Evolutionary conservation across 2,113 vertebrate genomes (phyloP), one percentile per base, ranked within the genome.

Genomic region (Phalacrocorax aristotelis): DNA sequence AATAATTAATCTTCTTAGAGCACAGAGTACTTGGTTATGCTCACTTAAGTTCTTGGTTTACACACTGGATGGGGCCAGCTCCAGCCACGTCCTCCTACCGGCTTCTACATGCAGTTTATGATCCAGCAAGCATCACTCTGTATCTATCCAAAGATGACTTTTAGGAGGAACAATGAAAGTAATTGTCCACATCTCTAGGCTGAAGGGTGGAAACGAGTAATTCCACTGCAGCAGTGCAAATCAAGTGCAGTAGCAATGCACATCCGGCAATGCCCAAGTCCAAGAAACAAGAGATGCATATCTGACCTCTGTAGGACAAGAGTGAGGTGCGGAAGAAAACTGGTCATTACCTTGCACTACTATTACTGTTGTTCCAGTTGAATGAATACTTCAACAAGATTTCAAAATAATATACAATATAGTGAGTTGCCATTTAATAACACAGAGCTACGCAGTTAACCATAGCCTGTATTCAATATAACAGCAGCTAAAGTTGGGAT

Each of bases 231-330:
- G 26, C 34, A 61, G 17, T 42, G 38, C 19, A 42, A 64, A 42
- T 38, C 27, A 55, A 85, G 22, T 29, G 48, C n/a, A 68, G 42
- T 3, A 85, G 14, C 38, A 85, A 54, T 36, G 12, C 7, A 48
- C 0, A 2, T 48, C 62, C 11, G 2, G 19, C 9, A 75, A 2
- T 18, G 10, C 51, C 16, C 42, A 25, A 27, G 15, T 25, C 4
- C 42, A 19, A 80, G 70, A 62, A 51, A 42, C 14, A 55, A 74
- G 26, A 12, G 9, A 15, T 38, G 10, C 2, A 15, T 42, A 72
- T 38, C 38, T 64, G 54, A 80, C 11, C 20, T 80, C 40, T 40
- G 25, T 5, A 83, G 32, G 20, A 51, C 20, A 77, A 61, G 16
- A 72, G 12, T 18, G 52, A 86, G 10, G 34, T 38, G 23, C 7